These are phyloP conservation scores for Melipona beecheii DNA, from an alignment of 2,888 invertebrate species.

Conservation along the genomic window DNA sequence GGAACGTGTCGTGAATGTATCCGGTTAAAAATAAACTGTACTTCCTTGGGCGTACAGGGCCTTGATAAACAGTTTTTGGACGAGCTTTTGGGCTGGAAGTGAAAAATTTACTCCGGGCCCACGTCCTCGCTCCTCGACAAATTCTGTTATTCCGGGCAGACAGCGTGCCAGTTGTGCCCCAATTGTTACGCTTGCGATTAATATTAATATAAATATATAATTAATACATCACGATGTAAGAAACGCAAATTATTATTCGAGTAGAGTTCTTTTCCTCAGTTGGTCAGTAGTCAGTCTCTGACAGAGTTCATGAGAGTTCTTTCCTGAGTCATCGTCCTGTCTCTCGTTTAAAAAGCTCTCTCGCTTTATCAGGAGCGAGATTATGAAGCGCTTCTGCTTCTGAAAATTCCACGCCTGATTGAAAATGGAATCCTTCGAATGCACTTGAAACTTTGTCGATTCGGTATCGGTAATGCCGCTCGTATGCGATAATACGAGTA, in stretches of 20 bases:
- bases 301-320: too few relatives aligned
- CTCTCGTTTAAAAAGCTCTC: neutral
- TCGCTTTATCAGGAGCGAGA: too few relatives aligned
- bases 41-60: constrained; percentile 54
- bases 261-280: neutral
- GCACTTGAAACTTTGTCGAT: neutral
- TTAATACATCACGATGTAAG: too few relatives aligned
- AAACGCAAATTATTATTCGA: neutral
- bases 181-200: neutral
- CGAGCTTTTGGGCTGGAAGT: constrained; percentile 13
- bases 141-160: constrained; percentile 14
- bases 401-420: neutral
- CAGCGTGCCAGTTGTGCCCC: neutral
- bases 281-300: neutral
- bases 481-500: neutral
- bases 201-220: neutral
- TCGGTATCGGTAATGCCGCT: neutral
- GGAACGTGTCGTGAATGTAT: constrained; percentile 58
- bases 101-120: constrained; percentile 34
- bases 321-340: constrained; percentile 9
- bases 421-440: neutral
- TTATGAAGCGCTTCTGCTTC: too few relatives aligned
- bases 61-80: constrained; percentile 50
- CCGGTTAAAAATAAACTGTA: constrained; percentile 66
- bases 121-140: neutral